Base-by-base conservation (phyloP, 2,888 invertebrate species). In the Acleris cristana region DNA sequence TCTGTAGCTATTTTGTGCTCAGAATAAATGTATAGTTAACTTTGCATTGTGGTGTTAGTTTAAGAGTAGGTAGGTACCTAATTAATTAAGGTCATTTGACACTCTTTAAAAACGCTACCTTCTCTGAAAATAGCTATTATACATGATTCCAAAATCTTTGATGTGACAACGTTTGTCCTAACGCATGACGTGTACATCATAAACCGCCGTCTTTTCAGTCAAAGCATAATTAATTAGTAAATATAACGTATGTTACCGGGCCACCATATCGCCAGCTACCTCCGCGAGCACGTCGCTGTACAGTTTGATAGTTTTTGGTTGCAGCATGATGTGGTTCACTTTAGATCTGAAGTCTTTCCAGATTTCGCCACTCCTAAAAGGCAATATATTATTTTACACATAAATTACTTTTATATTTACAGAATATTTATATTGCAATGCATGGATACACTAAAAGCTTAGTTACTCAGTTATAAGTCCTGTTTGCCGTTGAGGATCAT, bases 271-370 rank as follows among this genome's bases (percentile, higher is more conserved):
- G 51, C 88, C 79, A 2, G 95, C 94, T 0, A 95, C 94, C 70
- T 93, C 90, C 77, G 95, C 94, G 63, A 95, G 94, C 2, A 92
- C 89, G 21, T 89, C 87, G 10, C 95, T 85, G 77, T 95, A 96
- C 79, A 94, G 92, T 73, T 93, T 93, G 0, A 95, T 95, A 5
- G 94, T 94, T 71, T 94, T 90, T 0, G 96, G 95, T 77, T 95
- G 94, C 79, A 96, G 88, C 94, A 96, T 94, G 34, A 95, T 94
- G 76, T 95, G 94, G 77, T 96, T 96, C 3, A 96, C 95, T 79
- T 94, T 95, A 44, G 94, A 94, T 52, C 96, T 92, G 70, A 96
- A 94, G 69, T 93, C 87, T 81, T 95, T 94, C 96, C 96, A 96
- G 67, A 94, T 94, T 76, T 95, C 94, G 1, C 96, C 96, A 80